Evolutionary conservation across 2,888 invertebrate genomes (phyloP).

Genomic region (Lomographa bimaculata): DNA sequence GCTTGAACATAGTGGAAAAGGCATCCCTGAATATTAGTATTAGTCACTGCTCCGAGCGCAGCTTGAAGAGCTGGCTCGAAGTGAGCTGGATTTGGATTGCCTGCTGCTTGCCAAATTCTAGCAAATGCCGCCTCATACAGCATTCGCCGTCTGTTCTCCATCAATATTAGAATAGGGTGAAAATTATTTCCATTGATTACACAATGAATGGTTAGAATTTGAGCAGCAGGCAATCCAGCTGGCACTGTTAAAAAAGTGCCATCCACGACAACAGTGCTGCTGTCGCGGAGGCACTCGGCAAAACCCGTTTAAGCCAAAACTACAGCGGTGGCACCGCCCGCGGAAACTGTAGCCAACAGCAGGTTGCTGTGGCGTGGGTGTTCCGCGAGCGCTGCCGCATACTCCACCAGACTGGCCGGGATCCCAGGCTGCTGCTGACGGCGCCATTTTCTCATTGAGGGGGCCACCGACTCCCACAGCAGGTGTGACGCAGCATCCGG

Average conservation of each 20-base stretch:
- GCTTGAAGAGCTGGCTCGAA: not conserved
- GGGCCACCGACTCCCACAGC: conserved; percentile 1
- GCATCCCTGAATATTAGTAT: not conserved
- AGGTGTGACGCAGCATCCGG: conserved; percentile 7
- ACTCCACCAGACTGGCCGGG: conserved; percentile 1
- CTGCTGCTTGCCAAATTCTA: too few species aligned
- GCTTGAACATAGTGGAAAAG: conserved; percentile 1
- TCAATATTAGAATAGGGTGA: too few species aligned
- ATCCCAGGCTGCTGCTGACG: not conserved
- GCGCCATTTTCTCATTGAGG: conserved; percentile 1
- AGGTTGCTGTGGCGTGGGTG: conserved; percentile 4
- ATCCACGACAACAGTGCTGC: conserved; percentile 9
- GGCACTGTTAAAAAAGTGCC: conserved; percentile 14
- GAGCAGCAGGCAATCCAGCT: conserved; percentile 5
- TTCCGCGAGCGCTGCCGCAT: conserved; percentile 7
- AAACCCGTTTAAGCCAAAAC: conserved; percentile 6
- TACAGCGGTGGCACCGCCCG: conserved; percentile 4
- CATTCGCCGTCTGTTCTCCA: too few species aligned
- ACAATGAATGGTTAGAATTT: not conserved
- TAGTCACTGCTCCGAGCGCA: not conserved
- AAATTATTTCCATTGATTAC: too few species aligned
- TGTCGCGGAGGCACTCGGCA: not conserved
- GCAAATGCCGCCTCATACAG: too few species aligned
- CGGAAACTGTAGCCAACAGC: conserved; percentile 7
- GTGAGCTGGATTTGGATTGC: too few species aligned